Percentiles rank a stretch among this genome's conserved stretches.
Evolutionary conservation across 2,113 vertebrate species (phyloP).

Genomic region (Apodemus sylvaticus): DNA sequence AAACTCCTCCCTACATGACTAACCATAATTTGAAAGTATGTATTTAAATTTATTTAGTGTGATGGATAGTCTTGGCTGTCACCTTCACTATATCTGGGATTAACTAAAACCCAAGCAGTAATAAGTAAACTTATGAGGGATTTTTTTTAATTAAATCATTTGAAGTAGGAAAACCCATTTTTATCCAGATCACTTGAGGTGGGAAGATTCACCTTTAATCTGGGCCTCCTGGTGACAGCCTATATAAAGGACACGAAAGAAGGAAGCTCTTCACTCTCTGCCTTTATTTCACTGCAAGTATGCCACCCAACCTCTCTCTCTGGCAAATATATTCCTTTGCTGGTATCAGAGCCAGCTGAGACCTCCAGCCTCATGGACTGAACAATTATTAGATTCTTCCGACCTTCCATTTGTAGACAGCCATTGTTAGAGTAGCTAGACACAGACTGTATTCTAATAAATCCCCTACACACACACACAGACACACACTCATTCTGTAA

Average conservation of each 20-base stretch:
- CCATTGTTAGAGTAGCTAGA: background rate
- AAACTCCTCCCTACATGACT: background rate
- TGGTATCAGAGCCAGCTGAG: background rate
- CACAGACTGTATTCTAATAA: background rate
- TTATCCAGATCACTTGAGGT: background rate
- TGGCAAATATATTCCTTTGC: background rate
- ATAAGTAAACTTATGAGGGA: background rate
- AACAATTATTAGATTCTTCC: background rate
- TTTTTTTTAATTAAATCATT: background rate
- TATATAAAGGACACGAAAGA: background rate
- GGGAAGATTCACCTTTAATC: background rate
- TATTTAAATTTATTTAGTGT: constrained; percentile 10
- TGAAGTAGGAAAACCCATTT: background rate
- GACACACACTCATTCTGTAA: background rate
- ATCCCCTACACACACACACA: background rate
- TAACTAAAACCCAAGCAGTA: background rate
- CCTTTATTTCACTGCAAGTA: background rate
- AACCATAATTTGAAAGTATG: background rate
- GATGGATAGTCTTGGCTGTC: background rate
- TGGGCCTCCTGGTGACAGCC: background rate
- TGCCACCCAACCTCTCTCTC: background rate
- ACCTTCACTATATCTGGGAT: background rate
- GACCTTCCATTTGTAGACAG: background rate
- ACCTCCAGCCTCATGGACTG: background rate
- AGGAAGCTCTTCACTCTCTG: background rate